Conservation (phyloP, 2,797 vertebrate genomes). For the Lerista edwardsae region DNA sequence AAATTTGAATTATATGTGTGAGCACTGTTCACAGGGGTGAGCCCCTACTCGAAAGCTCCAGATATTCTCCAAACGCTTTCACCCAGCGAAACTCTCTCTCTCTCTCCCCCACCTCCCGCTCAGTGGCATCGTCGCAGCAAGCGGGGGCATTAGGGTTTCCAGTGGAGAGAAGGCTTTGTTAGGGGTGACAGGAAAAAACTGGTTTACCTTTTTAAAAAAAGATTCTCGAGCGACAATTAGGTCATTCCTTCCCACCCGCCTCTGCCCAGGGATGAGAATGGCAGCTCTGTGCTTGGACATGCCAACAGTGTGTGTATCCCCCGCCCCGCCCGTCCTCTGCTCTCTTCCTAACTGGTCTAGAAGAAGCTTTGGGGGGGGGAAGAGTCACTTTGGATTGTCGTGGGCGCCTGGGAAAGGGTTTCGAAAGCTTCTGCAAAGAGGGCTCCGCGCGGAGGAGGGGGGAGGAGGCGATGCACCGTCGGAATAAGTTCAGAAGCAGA, state of each 20-base stretch:
- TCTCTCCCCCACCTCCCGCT: too few species aligned
- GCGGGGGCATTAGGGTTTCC: neutral
- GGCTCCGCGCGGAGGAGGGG: neutral
- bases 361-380: neutral
- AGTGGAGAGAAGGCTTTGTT: neutral
- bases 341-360: neutral
- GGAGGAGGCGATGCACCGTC: neutral
- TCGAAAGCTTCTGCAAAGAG: neutral
- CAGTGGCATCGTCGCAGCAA: conserved; percentile 22
- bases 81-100: conserved; percentile 64
- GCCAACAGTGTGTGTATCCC: too few species aligned
- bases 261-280: neutral
- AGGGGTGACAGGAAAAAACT: neutral
- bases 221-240: neutral
- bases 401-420: neutral
- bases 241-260: neutral
- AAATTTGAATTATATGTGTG: conserved; percentile 98
- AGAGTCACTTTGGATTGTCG: neutral
- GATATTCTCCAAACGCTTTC: conserved; percentile 78
- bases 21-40: conserved; percentile 85
- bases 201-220: neutral
- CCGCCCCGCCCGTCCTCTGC: neutral
- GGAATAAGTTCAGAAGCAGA: neutral
- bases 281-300: neutral
- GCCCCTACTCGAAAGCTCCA: conserved; percentile 80